A percentile compares a stretch with the other conserved stretches of the same genome.
phyloP scores from a whole-genome alignment of 2,888 invertebrate genomes.

The Trachelus troglodyta region DNA sequence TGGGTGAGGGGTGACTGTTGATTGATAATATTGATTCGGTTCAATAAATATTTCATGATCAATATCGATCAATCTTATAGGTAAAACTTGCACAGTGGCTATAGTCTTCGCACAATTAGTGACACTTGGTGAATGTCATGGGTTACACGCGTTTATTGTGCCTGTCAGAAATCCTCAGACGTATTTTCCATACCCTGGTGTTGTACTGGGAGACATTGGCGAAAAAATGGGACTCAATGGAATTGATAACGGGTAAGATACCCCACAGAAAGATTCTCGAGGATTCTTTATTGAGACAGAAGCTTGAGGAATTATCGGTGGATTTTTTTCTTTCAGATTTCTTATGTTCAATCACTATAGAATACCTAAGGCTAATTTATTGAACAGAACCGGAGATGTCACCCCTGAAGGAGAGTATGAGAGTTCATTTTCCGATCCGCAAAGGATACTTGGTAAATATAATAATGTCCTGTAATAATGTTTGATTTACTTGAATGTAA shows the following conservation, averaged over 20 bases:
- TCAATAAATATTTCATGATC: neutral
- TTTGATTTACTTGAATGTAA: neutral
- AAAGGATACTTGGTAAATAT: slow-evolving; percentile 77
- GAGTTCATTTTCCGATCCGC: slow-evolving; percentile 90
- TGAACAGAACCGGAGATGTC: slow-evolving; percentile 92
- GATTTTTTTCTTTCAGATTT: slow-evolving; percentile 71
- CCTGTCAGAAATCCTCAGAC: slow-evolving; percentile 85
- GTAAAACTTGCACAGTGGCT: slow-evolving; percentile 86
- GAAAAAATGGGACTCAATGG: slow-evolving; percentile 93
- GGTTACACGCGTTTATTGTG: slow-evolving; percentile 90
- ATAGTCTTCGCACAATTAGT: slow-evolving; percentile 91
- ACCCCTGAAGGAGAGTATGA: slow-evolving; percentile 88
- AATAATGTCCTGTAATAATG: neutral
- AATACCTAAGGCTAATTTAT: slow-evolving; percentile 84
- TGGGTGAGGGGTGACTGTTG: neutral
- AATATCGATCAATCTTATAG: slow-evolving; percentile 59
- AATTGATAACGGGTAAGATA: slow-evolving; percentile 86
- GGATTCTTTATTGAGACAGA: neutral
- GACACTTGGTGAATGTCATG: slow-evolving; percentile 81
- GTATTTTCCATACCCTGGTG: slow-evolving; percentile 82
- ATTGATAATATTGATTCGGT: neutral
- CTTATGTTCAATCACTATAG: slow-evolving; percentile 88
- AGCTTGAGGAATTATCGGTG: neutral
- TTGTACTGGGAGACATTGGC: slow-evolving; percentile 92
- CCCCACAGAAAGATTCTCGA: neutral